Base-by-base conservation (phyloP, 2,888 invertebrate species). In the Myathropa florea region DNA sequence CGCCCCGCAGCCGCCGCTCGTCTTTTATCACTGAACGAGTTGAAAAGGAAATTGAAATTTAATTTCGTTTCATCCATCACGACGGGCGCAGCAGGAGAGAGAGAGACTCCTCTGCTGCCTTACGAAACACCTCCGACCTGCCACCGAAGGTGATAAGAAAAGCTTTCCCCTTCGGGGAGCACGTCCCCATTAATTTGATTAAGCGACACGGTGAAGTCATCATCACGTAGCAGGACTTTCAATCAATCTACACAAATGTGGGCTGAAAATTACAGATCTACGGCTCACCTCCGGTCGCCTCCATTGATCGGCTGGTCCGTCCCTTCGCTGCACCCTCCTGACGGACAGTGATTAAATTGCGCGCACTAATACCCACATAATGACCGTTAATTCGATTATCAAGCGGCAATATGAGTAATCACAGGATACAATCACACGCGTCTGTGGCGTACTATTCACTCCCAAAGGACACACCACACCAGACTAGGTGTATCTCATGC, bases 31-130 rank as follows among this genome's bases (percentile, higher is more conserved):
- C 18, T 65, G 75, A 84, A 75, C 46, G 55, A 80, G 80, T 76
- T 76, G 18, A 71, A 75, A 80, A 80, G 80, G 80, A 84, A 80
- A 84, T 76, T 60, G 80, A 84, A 84, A 84, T 67, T 65, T 39
- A 76, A 71, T 84, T 76, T 57, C n/a, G 28, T 18, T 39, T 39
- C 64, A 71, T 61, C 70, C 36, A 57, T 57, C 57, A 24, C 10
- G 23, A 57, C 24, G 24, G 6, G 46, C 7, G 46, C 46, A 46
- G 18, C 46, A 18, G 46, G 46, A 9, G 18, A 18, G 7, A 33
- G 33, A 33, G n/a, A 7, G 7, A 7, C 23, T 0, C 57, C 23
- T 57, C 24, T 12, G 57, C 57, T 57, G 24, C 4, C 57, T 26
- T 24, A 4, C 28, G 4, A 18, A 72, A 63, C 61, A 46, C 30